Percentiles rank a stretch among this genome's conserved stretches.
Evolutionary conservation across 2,888 invertebrate genomes (phyloP).

Genomic region (Neria commutata): DNA sequence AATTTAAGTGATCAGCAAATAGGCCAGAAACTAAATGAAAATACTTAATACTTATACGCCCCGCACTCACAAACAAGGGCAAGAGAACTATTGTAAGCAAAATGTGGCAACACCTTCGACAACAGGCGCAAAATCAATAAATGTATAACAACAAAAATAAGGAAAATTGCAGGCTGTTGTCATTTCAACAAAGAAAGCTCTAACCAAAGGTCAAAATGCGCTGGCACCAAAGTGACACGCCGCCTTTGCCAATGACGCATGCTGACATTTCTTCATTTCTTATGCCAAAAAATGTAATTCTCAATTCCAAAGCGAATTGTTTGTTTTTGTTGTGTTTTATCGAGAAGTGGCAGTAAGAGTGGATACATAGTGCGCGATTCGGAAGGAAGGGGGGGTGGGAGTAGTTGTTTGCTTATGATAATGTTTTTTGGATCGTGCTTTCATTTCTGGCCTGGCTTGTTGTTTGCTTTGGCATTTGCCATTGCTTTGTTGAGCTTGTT

Average conservation of each 20-base stretch:
- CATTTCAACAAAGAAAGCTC: neutral
- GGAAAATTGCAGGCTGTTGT: neutral
- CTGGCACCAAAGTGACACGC: neutral
- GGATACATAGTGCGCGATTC: too few relatives aligned
- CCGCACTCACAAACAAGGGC: too few relatives aligned
- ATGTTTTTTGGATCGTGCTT: neutral
- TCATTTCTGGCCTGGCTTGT: neutral
- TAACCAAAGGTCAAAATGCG: neutral
- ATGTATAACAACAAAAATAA: neutral
- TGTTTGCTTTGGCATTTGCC: neutral
- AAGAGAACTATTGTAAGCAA: too few relatives aligned
- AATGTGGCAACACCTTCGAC: too few relatives aligned
- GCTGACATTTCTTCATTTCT: slow-evolving; percentile 7
- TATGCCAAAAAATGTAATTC: slow-evolving; percentile 7
- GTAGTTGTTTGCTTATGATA: slow-evolving; percentile 9
- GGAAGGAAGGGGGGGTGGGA: too few relatives aligned
- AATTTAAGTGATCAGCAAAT: too few relatives aligned
- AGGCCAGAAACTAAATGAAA: too few relatives aligned
- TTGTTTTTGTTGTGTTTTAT: too few relatives aligned
- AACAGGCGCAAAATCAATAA: slow-evolving; percentile 2
- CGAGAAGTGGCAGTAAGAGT: too few relatives aligned
- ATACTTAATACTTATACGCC: too few relatives aligned
- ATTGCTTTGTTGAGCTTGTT: neutral
- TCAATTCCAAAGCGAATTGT: too few relatives aligned
- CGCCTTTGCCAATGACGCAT: slow-evolving; percentile 3